Evolutionary conservation across 2,888 invertebrate genomes (phyloP), one percentile per base, ranked within the genome.

Genomic region (Dryobota labecula): DNA sequence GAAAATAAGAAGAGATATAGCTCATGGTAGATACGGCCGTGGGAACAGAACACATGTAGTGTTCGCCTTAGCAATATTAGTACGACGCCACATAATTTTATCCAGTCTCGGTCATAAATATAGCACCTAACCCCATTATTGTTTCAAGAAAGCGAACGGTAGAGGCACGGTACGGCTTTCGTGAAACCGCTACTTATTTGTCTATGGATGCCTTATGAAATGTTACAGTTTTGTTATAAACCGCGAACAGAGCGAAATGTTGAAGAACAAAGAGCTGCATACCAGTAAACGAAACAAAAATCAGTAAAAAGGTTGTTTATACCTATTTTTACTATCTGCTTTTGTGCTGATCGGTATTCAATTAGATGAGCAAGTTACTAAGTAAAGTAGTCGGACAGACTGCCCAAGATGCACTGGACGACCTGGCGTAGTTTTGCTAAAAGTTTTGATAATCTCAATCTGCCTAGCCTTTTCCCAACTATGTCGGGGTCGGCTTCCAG

Each of bases 71-170:
- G 91, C 87, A 88, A 92, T 92, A 92, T 93, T 91, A 91, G 89
- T 87, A 88, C 86, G 88, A 88, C 85, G 89, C 86, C 90, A 91
- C 91, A 92, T 93, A 92, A 92, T 92, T 92, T 92, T 90, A 91
- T 91, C 92, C 91, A 90, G 90, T 90, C 83, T 87, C 76, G 88
- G 84, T 83, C 89, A 90, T 93, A 92, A 93, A 93, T 92, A 92
- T 86, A 88, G 78, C 88, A 87, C 88, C 88, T 88, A 85, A 88
- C 87, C 85, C 89, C 89, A 88, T 92, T 92, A 91, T 91, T 91
- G 90, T 88, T 88, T 86, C 87, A 90, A 88, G 89, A 86, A 89
- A 89, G 85, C 86, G 87, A 87, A 87, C 86, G 68, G 84, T 81
- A 81, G 58, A 76, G 76, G 73, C 72, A 77, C 74, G 73, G 75